Evolutionary conservation across 1,140 invertebrate species (phyloP).

Genomic region (Drosophila pandora): DNA sequence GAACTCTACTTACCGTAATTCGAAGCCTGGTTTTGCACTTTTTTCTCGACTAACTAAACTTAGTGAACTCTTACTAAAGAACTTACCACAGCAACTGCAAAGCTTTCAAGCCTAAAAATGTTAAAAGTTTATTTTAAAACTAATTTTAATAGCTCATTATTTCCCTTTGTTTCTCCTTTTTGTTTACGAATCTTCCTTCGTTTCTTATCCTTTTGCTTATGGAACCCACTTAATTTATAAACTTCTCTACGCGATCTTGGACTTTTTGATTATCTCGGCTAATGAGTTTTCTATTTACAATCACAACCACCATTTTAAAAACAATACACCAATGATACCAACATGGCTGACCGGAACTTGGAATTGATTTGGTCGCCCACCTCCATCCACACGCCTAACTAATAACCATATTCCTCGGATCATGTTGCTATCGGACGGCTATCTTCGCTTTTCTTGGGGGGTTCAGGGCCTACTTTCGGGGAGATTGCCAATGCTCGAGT

Average conservation of each 20-base stretch:
- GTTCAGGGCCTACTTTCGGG: slow-evolving; percentile 32
- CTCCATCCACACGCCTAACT: slow-evolving; percentile 7
- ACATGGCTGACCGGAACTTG: slow-evolving; percentile 25
- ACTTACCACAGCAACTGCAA: not conserved
- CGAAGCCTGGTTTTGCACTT: not conserved
- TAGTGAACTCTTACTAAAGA: not conserved
- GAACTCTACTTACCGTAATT: not conserved
- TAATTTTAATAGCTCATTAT: slow-evolving; percentile 24
- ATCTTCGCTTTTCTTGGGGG: not conserved
- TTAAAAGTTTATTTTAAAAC: not conserved
- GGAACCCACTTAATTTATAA: slow-evolving; percentile 13
- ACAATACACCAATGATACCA: slow-evolving; percentile 17
- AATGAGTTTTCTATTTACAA: slow-evolving; percentile 75
- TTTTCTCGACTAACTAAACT: not conserved
- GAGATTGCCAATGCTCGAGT: slow-evolving; percentile 57
- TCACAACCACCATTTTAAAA: slow-evolving; percentile 16
- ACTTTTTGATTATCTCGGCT: slow-evolving; percentile 58
- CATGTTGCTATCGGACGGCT: not conserved
- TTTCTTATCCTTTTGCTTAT: slow-evolving; percentile 23
- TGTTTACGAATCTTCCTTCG: slow-evolving; percentile 17
- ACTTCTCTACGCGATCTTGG: slow-evolving; percentile 23
- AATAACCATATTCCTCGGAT: slow-evolving; percentile 3
- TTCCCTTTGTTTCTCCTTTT: slow-evolving; percentile 19
- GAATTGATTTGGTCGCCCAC: slow-evolving; percentile 15
- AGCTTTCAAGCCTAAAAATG: not conserved